Evolutionary conservation across 2,888 invertebrate genomes (phyloP).

Genomic region (Caenorhabditis becei): DNA sequence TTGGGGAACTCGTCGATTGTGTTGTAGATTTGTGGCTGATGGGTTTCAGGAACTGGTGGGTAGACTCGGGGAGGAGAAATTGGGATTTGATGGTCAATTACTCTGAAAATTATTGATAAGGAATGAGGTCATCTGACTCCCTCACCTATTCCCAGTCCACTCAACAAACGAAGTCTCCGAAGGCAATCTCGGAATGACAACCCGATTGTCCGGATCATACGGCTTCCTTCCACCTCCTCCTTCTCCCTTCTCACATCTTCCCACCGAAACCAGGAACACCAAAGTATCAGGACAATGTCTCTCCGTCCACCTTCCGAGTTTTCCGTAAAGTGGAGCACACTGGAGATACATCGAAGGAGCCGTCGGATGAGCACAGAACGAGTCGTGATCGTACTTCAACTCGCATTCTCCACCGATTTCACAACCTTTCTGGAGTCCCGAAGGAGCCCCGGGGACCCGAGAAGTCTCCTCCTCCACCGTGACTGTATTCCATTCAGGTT

Average conservation of each 20-base stretch:
- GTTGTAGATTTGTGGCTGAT: constrained; percentile 59
- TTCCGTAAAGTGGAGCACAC: constrained; percentile 67
- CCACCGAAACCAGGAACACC: constrained; percentile 59
- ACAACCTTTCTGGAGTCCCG: constrained; percentile 31
- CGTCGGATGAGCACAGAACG: constrained; percentile 66
- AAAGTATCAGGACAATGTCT: constrained; percentile 66
- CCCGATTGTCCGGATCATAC: constrained; percentile 65
- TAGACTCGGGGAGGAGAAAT: constrained; percentile 53
- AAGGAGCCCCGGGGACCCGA: not conserved
- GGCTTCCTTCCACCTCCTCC: constrained; percentile 12
- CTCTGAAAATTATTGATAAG: constrained; percentile 28
- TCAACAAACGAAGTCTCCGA: constrained; percentile 60
- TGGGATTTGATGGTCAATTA: constrained; percentile 41
- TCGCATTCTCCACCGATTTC: constrained; percentile 64
- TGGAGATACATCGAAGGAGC: constrained; percentile 64
- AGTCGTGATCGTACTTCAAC: constrained; percentile 63
- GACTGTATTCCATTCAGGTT: constrained; percentile 37
- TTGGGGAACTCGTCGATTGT: constrained; percentile 66
- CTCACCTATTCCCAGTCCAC: constrained; percentile 65
- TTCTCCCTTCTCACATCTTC: constrained; percentile 64
- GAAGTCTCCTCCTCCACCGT: constrained; percentile 41
- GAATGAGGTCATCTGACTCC: not conserved
- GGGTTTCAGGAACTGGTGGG: constrained; percentile 57
- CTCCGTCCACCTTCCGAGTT: constrained; percentile 66
- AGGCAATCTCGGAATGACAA: constrained; percentile 65